Percentiles rank a stretch among this genome's conserved stretches.
phyloP scores from a whole-genome alignment of 2,113 vertebrate genomes.

The Acrocephalus arundinaceus region DNA sequence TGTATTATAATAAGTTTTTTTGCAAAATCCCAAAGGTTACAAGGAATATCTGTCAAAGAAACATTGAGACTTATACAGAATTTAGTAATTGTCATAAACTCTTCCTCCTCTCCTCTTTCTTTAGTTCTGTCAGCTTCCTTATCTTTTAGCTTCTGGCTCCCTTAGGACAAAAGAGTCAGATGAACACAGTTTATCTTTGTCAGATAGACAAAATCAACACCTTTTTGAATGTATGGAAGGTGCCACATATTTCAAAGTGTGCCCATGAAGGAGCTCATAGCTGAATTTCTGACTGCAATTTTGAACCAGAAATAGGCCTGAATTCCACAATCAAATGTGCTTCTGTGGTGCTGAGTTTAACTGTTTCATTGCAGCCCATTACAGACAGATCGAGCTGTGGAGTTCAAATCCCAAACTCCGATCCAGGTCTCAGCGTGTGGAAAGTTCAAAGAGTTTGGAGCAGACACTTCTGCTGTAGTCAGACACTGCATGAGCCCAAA shows the following conservation, averaged over 20 bases:
- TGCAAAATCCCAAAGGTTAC: neutral
- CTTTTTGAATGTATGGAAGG: conserved; percentile 13
- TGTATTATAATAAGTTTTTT: neutral
- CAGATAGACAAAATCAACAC: neutral
- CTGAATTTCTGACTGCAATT: conserved; percentile 8
- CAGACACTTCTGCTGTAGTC: neutral
- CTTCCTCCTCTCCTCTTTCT: neutral
- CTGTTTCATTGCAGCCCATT: neutral
- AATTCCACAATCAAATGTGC: neutral
- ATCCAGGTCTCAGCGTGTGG: neutral
- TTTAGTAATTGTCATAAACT: neutral
- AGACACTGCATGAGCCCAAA: neutral
- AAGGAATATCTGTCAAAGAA: neutral
- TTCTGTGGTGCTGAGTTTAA: neutral
- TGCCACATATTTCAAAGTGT: neutral
- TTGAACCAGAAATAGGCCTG: neutral
- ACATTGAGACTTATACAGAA: neutral
- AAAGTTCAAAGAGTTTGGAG: neutral
- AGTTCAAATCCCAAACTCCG: neutral
- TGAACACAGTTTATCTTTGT: conserved; percentile 3
- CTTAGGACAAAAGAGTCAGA: conserved; percentile 12
- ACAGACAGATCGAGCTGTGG: neutral
- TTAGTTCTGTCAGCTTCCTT: neutral
- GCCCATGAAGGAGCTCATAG: neutral
- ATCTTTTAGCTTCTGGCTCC: neutral